Evolutionary conservation across 2,113 vertebrate species (phyloP).

Genomic region (Ibidorhyncha struthersii): DNA sequence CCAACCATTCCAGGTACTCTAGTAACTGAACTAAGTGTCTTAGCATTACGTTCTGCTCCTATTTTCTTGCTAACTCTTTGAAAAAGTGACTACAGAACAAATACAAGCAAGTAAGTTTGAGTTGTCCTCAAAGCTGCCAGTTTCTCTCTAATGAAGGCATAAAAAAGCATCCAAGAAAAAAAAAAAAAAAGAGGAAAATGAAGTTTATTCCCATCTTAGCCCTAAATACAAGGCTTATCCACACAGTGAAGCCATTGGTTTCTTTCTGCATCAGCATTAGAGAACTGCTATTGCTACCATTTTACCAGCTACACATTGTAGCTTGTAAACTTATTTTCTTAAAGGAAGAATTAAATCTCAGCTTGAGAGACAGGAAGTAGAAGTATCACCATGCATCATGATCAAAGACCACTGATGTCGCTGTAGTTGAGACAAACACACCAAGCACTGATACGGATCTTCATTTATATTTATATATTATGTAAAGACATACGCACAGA

Average conservation of each 20-base stretch:
- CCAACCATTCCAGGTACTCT: not conserved
- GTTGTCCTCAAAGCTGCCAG: not conserved
- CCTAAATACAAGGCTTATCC: not conserved
- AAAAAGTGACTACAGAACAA: not conserved
- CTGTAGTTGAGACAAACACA: not conserved
- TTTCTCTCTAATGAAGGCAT: not conserved
- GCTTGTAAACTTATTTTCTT: not conserved
- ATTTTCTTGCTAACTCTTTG: not conserved
- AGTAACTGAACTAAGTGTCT: not conserved
- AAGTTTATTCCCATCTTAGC: not conserved
- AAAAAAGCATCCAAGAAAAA: not conserved
- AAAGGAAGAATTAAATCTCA: not conserved
- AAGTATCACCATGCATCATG: not conserved
- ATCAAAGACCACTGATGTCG: not conserved
- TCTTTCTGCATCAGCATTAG: not conserved
- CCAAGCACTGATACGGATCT: not conserved
- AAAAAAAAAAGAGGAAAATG: not conserved
- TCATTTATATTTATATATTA: not conserved
- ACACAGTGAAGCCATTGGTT: not conserved
- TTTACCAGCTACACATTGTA: not conserved
- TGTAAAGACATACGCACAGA: not conserved
- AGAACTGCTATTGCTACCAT: not conserved
- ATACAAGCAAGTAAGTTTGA: not conserved
- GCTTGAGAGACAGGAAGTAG: too few relatives aligned
- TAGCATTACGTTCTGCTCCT: not conserved